Conservation (phyloP, 37 sponge, comb jelly and placozoan species). For the Sycon ciliatum region DNA sequence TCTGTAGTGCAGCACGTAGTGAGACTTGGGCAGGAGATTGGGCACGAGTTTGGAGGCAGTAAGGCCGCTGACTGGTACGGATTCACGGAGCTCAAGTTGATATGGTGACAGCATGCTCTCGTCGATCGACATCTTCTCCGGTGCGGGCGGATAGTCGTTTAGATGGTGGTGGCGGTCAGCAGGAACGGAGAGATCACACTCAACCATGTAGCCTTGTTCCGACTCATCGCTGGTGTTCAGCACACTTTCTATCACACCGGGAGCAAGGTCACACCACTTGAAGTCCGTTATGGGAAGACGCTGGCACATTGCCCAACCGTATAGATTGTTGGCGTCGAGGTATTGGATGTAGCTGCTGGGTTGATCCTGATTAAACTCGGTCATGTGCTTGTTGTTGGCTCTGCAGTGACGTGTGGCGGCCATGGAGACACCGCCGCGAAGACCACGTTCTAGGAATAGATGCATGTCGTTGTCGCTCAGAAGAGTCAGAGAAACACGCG, state of each 20-base stretch:
- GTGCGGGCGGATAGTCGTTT: too few relatives aligned
- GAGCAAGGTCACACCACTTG: too few relatives aligned
- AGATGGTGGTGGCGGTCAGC: too few relatives aligned
- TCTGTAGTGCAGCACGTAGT: constrained; percentile 17
- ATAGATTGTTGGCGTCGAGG: background rate
- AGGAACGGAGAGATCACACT: too few relatives aligned
- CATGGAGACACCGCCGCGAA: background rate
- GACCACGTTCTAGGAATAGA: background rate
- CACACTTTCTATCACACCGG: too few relatives aligned
- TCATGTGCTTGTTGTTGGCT: background rate
- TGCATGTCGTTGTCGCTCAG: background rate
- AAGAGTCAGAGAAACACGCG: background rate
- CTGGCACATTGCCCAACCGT: background rate
- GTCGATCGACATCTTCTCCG: too few relatives aligned
- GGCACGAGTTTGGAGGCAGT: constrained; percentile 30
- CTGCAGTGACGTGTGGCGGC: background rate
- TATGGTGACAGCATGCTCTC: too few relatives aligned
- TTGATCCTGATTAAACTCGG: background rate
- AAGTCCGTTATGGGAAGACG: background rate
- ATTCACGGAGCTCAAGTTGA: too few relatives aligned
- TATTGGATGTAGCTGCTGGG: background rate
- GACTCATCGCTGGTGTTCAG: too few relatives aligned
- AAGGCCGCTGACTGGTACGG: too few relatives aligned
- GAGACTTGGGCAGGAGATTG: constrained; percentile 14
- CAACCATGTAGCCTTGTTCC: too few relatives aligned